Evolutionary conservation across 2,888 invertebrate species (phyloP).

Genomic region (Ophion ellenae): DNA sequence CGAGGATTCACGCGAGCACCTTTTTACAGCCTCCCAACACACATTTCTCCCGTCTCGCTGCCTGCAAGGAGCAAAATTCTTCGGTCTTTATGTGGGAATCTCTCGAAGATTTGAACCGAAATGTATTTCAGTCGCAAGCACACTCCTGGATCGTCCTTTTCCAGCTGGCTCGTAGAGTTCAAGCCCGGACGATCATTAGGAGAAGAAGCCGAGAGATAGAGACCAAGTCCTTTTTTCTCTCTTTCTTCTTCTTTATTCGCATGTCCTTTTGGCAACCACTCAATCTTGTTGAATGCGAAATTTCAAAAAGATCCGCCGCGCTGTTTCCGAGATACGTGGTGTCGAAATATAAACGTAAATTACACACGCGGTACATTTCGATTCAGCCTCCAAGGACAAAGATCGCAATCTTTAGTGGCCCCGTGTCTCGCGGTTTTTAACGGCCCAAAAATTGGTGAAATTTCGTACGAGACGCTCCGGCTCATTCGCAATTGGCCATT

Average conservation of each 20-base stretch:
- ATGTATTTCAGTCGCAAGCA: background rate
- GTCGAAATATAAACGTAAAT: conserved; percentile 40
- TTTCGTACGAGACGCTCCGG: background rate
- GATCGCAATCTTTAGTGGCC: conserved; percentile 18
- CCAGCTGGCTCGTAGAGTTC: background rate
- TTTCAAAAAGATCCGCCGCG: conserved; percentile 33
- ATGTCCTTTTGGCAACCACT: conserved; percentile 1
- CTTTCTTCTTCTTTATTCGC: background rate
- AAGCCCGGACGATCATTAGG: conserved; percentile 18
- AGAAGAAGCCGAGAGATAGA: background rate
- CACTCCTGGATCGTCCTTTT: background rate
- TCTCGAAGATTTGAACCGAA: background rate
- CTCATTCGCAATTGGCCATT: background rate
- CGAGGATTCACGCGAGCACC: conserved; percentile 22
- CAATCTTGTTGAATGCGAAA: conserved; percentile 17
- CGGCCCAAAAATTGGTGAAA: background rate
- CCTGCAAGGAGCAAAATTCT: background rate
- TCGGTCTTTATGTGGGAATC: background rate
- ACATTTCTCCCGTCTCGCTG: background rate
- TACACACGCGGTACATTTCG: conserved; percentile 12
- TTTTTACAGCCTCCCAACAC: conserved; percentile 30
- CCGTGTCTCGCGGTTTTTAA: conserved; percentile 1
- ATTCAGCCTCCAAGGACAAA: background rate
- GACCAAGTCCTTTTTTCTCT: conserved; percentile 4
- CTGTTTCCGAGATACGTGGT: conserved; percentile 25